phyloP scores from a whole-genome alignment of 2,888 invertebrate species.

The Morpho deidamia region DNA sequence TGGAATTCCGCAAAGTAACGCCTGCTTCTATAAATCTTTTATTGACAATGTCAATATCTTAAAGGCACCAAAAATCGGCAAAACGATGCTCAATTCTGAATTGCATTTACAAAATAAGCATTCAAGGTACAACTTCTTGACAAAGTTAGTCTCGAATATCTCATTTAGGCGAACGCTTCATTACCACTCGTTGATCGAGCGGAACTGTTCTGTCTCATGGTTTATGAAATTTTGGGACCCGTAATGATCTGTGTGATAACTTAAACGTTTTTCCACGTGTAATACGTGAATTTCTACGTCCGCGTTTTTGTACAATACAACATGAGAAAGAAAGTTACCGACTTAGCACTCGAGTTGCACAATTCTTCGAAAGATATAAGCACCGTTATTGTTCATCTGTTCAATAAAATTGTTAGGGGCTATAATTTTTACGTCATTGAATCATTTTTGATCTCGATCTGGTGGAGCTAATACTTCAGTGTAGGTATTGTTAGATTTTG shows the following conservation, averaged over 20 bases:
- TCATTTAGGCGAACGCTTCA: slow-evolving; percentile 66
- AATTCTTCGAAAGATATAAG: slow-evolving; percentile 40
- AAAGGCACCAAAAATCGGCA: slow-evolving; percentile 1
- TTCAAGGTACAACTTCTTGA: slow-evolving; percentile 34
- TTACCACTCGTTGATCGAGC: slow-evolving; percentile 61
- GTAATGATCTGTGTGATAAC: slow-evolving; percentile 30
- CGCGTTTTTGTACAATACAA: slow-evolving; percentile 16
- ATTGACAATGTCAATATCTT: background rate
- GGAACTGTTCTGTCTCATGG: slow-evolving; percentile 63
- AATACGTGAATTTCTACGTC: background rate
- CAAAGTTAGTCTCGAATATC: slow-evolving; percentile 36
- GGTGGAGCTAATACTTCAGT: slow-evolving; percentile 14
- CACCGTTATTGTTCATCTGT: slow-evolving; percentile 31
- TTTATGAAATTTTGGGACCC: slow-evolving; percentile 47
- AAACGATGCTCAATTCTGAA: slow-evolving; percentile 13
- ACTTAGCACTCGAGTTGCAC: slow-evolving; percentile 57
- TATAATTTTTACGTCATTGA: slow-evolving; percentile 17
- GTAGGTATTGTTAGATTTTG: slow-evolving; percentile 24
- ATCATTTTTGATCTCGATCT: slow-evolving; percentile 7
- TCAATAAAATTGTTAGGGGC: slow-evolving; percentile 17
- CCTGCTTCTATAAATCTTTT: too few species aligned
- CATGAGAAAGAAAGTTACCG: slow-evolving; percentile 53
- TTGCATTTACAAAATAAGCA: slow-evolving; percentile 4
- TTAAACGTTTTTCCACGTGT: slow-evolving; percentile 17
- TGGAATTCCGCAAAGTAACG: too few species aligned